Percentiles rank a stretch among this genome's conserved stretches.
Evolutionary conservation across 2,113 vertebrate species (phyloP).

Genomic region (Rhinolophus sinicus): DNA sequence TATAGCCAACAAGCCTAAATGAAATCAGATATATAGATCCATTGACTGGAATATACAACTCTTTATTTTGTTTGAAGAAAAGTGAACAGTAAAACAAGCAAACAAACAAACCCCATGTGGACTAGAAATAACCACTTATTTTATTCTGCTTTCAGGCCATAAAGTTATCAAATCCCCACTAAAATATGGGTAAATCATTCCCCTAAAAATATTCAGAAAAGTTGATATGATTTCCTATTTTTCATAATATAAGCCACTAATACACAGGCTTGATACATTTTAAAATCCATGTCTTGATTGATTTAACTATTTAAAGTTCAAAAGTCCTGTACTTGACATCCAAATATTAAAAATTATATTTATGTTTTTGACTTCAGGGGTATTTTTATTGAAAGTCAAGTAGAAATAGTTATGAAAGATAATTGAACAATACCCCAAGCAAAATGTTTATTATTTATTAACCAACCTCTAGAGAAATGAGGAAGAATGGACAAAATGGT

Average conservation of each 20-base stretch:
- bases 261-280: background rate
- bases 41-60: background rate
- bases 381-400: conserved; percentile 42
- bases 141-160: background rate
- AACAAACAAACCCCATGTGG: background rate
- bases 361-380: background rate
- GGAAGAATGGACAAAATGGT: background rate
- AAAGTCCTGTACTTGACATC: background rate
- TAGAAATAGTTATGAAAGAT: conserved; percentile 15
- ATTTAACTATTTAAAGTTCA: conserved; percentile 1
- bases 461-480: background rate
- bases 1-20: background rate
- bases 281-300: background rate
- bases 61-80: background rate
- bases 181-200: background rate
- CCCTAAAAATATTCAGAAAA: background rate
- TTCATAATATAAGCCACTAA: background rate
- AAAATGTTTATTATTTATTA: conserved; percentile 44
- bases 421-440: background rate
- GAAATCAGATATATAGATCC: background rate
- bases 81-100: background rate
- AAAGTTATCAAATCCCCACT: background rate
- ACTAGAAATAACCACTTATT: background rate
- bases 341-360: background rate
- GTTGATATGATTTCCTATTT: background rate